These are phyloP conservation scores for Porites cylindrica DNA, from an alignment of 92 coral and sea anemone species.

Conservation along the genomic window DNA sequence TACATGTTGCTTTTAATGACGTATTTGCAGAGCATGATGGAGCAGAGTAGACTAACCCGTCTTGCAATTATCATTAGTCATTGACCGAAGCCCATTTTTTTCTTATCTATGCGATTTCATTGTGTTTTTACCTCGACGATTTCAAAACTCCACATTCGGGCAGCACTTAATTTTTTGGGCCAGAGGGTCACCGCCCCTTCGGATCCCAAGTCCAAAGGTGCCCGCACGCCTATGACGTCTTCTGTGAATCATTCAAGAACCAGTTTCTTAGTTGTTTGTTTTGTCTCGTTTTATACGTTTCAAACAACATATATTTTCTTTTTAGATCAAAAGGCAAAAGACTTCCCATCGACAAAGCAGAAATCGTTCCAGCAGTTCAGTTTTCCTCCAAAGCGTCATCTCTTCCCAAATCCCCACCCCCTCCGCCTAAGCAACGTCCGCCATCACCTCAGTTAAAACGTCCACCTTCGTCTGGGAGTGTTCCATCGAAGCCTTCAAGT, in stretches of 20 bases:
- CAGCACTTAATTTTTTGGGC: no score
- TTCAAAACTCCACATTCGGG: no score
- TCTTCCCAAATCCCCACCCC: slow-evolving; percentile 63
- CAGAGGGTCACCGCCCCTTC: no score
- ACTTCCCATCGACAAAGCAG: slow-evolving; percentile 32
- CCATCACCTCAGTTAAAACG: slow-evolving; percentile 24
- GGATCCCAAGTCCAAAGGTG: no score
- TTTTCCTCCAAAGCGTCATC: slow-evolving; percentile 46
- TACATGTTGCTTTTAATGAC: no score
- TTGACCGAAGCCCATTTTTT: no score
- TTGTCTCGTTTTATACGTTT: neutral
- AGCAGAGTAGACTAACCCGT: no score
- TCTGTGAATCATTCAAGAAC: neutral
- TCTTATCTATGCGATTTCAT: no score
- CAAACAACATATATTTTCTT: neutral
- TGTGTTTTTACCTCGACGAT: no score
- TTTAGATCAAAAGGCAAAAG: slow-evolving; percentile 72
- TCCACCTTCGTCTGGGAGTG: slow-evolving; percentile 2
- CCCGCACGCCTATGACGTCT: no score
- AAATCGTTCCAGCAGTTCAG: slow-evolving; percentile 45
- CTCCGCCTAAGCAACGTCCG: slow-evolving; percentile 40
- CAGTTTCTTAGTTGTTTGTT: neutral
- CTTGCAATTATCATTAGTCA: no score
- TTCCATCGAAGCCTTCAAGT: slow-evolving; percentile 34
- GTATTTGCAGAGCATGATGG: no score